Conservation (phyloP, 1,140 invertebrate genomes). For the Lepidurus couesii region DNA sequence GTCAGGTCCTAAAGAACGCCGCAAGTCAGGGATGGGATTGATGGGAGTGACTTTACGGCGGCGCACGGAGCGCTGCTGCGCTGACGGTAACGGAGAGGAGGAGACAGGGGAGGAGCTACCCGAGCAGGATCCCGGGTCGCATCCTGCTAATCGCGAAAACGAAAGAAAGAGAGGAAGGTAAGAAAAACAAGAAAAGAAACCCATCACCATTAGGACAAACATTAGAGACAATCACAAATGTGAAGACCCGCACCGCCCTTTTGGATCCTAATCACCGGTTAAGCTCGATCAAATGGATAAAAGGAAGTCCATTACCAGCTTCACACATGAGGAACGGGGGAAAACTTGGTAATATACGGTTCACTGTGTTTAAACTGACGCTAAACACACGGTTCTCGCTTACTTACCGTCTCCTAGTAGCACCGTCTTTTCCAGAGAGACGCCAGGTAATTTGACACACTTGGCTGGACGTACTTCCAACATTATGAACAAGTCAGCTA, state of each 20-base stretch:
- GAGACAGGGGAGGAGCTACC: constrained; percentile 55
- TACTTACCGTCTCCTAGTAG: neutral
- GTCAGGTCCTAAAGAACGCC: constrained; percentile 52
- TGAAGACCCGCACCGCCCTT: neutral
- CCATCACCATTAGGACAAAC: neutral
- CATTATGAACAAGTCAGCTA: constrained; percentile 92
- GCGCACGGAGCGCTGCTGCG: neutral
- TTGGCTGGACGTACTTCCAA: constrained; percentile 88
- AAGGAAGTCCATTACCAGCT: neutral
- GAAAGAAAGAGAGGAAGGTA: neutral
- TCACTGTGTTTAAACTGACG: too few species aligned
- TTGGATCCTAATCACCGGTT: neutral
- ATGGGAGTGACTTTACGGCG: constrained; percentile 45
- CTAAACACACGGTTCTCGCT: too few species aligned
- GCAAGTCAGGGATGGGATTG: constrained; percentile 74
- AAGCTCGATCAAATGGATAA: neutral
- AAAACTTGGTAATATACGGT: neutral
- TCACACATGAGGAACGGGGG: neutral
- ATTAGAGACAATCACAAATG: neutral
- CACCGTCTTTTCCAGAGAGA: constrained; percentile 6
- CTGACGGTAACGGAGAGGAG: neutral
- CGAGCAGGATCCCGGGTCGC: constrained; percentile 68
- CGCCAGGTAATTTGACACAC: constrained; percentile 71
- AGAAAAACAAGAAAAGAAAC: neutral
- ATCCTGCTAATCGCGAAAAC: constrained; percentile 32